A percentile compares a stretch with the other conserved stretches of the same genome.
Evolutionary conservation across 1,140 invertebrate species (phyloP).

Genomic region (Drosophila micromelanica): DNA sequence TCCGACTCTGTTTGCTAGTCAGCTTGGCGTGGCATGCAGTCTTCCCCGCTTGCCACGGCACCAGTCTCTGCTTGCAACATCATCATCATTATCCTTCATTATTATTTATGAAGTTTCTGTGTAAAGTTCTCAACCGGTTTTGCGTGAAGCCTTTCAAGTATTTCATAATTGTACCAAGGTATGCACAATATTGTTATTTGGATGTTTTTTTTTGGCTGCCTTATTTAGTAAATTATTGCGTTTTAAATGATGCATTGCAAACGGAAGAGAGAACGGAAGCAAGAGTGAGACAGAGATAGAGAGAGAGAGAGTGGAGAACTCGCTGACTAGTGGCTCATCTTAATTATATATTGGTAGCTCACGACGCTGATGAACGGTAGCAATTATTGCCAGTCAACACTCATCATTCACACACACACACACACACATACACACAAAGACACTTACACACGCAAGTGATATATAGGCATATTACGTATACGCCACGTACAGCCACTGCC

Average conservation of each 20-base stretch:
- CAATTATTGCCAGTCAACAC: constrained; percentile 77
- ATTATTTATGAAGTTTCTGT: constrained; percentile 57
- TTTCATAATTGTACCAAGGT: constrained; percentile 83
- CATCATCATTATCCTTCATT: constrained; percentile 84
- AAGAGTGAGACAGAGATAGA: constrained; percentile 6
- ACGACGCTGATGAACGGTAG: constrained; percentile 76
- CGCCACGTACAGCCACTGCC: constrained; percentile 36
- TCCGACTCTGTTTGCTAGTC: constrained; percentile 21
- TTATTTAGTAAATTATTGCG: constrained; percentile 71
- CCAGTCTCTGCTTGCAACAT: constrained; percentile 31
- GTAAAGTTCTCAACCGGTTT: constrained; percentile 55
- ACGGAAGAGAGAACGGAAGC: background rate
- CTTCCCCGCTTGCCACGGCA: background rate
- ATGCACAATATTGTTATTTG: constrained; percentile 44
- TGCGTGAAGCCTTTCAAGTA: constrained; percentile 60
- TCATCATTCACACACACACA: constrained; percentile 65
- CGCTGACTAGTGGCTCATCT: constrained; percentile 38
- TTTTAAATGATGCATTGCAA: constrained; percentile 49
- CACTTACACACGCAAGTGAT: constrained; percentile 24
- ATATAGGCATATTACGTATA: constrained; percentile 51
- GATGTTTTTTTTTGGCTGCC: constrained; percentile 51
- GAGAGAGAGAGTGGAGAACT: constrained; percentile 1
- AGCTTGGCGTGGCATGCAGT: constrained; percentile 31
- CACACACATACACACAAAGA: constrained; percentile 32
- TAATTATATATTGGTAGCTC: constrained; percentile 71